Evolutionary conservation across 2,888 invertebrate genomes (phyloP).

Genomic region (Xanthorhoe designata): DNA sequence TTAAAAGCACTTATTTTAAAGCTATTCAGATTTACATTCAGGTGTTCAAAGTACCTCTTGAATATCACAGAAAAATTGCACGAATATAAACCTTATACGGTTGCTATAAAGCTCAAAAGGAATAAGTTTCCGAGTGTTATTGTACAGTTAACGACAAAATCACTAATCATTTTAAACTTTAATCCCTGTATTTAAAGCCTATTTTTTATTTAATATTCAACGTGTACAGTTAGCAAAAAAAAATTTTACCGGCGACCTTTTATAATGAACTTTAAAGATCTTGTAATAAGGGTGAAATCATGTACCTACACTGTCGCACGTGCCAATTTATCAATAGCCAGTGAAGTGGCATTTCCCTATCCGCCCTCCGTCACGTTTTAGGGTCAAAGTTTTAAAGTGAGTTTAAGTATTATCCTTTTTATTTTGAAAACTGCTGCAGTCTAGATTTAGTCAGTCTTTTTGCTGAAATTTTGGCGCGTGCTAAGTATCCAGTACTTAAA

Average conservation of each 20-base stretch:
- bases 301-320: conserved; percentile 40
- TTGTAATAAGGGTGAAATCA: conserved; percentile 7
- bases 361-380: conserved; percentile 63
- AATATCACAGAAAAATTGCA: background rate
- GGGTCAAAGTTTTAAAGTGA: conserved; percentile 20
- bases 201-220: background rate
- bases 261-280: conserved; percentile 11
- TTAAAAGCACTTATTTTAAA: conserved; percentile 15
- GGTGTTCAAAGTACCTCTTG: conserved; percentile 16
- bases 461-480: conserved; percentile 2
- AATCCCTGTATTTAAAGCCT: background rate
- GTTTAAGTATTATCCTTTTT: conserved; percentile 13
- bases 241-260: background rate
- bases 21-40: conserved; percentile 28
- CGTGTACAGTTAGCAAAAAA: background rate
- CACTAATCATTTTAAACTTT: conserved; percentile 1
- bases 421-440: conserved; percentile 10
- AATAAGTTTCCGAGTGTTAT: background rate
- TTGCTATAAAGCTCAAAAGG: conserved; percentile 1
- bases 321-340: conserved; percentile 47
- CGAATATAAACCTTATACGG: conserved; percentile 5
- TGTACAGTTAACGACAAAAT: background rate
- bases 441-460: conserved; percentile 2
- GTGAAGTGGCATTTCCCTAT: conserved; percentile 61
- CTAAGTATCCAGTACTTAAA: background rate